Conservation (phyloP, 30 jellyfish, hydroid and myxozoan species). For the Sanderia malayensis region DNA sequence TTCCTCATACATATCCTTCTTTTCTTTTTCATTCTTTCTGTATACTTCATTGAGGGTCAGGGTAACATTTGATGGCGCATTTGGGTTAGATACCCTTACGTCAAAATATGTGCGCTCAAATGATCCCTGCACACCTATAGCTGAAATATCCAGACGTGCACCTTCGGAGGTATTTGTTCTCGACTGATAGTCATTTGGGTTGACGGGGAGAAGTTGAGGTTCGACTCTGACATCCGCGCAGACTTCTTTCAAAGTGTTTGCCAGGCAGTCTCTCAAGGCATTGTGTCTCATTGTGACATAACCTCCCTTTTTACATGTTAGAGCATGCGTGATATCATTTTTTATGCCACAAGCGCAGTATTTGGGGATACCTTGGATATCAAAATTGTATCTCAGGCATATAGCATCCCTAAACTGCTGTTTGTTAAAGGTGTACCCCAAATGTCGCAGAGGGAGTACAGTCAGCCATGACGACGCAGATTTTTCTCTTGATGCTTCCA, state of each 20-base stretch:
- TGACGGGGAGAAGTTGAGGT: slow-evolving; percentile 4
- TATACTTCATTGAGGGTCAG: slow-evolving; percentile 14
- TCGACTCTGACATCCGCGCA: slow-evolving; percentile 11
- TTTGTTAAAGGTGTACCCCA: neutral
- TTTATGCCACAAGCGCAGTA: neutral
- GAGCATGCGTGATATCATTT: slow-evolving; percentile 7
- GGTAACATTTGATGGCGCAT: neutral
- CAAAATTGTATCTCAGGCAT: neutral
- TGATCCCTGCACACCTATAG: neutral
- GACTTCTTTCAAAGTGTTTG: neutral
- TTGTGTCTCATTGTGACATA: neutral
- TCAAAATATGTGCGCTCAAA: slow-evolving; percentile 18
- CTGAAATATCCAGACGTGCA: slow-evolving; percentile 19
- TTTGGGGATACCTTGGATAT: neutral
- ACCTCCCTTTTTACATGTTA: slow-evolving; percentile 15
- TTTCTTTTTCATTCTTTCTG: neutral
- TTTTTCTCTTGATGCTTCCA: neutral
- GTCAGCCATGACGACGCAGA: neutral
- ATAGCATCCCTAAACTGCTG: neutral
- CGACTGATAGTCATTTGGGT: slow-evolving; percentile 2
- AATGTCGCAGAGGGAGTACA: slow-evolving; percentile 1
- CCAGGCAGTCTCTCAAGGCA: neutral
- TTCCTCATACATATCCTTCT: slow-evolving; percentile 1
- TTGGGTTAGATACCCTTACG: slow-evolving; percentile 7
- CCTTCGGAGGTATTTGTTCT: slow-evolving; percentile 19